Evolutionary conservation across 2,797 vertebrate species (phyloP), one percentile per base, ranked within the genome.

Genomic region (Melanotaenia parkinsoni): DNA sequence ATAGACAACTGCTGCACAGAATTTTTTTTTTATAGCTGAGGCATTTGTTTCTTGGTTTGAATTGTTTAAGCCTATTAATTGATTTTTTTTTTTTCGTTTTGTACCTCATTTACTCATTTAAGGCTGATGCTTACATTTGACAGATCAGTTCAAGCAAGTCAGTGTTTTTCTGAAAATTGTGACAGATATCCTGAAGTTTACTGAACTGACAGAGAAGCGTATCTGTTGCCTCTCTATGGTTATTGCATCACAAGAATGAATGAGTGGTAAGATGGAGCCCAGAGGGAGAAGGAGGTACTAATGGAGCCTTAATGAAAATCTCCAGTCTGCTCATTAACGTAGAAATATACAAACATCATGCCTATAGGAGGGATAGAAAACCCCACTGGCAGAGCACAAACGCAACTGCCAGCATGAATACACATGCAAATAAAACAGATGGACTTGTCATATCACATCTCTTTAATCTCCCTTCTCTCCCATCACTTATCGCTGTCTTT

Each of bases 251-350:
- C 74, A 83, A 67, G 63, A 81, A 80, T 83, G 77, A 89, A 77
- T 67, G 72, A 74, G 59, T 72, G 45, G 57, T 72, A 50, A 77
- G 63, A 83, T 59, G 43, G 22, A 26, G 40, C 67, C 83, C 72
- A 26, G 37, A 62, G 80, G 88, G 77, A 63, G 67, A 67, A 76
- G 33, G 45, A 77, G 62, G 63, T 71, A 70, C 74, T 88, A 88
- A 90, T 90, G 73, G 80, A 62, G 63, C 74, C 80, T 81, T 90
- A 89, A 93, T 93, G 79, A 89, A 91, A 84, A 84, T 83, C 83
- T 86, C 76, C 35, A 40, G 80, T 76, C 87, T 84, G 78, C 79
- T 91, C 69, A 86, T 90, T 90, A 91, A 81, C 78, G 69, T 76
- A 64, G 58, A 88, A 79, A 79, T 45, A 78, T 57, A 71, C 66